phyloP scores from a whole-genome alignment of 2,797 vertebrate genomes.

The Trachurus trachurus region DNA sequence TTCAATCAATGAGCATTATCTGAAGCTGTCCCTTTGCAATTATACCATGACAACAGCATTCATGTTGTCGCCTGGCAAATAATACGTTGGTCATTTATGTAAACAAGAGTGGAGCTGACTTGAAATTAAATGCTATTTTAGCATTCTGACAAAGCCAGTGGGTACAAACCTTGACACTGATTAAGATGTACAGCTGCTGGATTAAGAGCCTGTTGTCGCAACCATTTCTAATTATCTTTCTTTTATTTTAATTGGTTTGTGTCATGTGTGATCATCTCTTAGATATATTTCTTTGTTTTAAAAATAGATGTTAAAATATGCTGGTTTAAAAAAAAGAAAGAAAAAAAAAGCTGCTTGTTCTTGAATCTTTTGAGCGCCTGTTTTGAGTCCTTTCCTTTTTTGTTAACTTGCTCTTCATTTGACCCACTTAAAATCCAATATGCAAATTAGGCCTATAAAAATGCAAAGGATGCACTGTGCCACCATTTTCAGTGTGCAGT shows the following conservation, averaged over 20 bases:
- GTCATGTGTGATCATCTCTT: slow-evolving; percentile 13
- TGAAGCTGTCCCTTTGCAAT: slow-evolving; percentile 49
- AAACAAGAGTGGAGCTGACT: slow-evolving; percentile 42
- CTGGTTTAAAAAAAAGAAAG: background rate
- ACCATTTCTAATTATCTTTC: slow-evolving; percentile 1
- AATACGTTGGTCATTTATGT: slow-evolving; percentile 50
- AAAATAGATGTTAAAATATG: slow-evolving; percentile 11
- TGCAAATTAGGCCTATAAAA: slow-evolving; percentile 76
- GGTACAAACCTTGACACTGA: slow-evolving; percentile 35
- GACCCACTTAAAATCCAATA: slow-evolving; percentile 74
- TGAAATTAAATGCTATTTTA: slow-evolving; percentile 32
- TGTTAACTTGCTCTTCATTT: slow-evolving; percentile 50
- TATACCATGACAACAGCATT: slow-evolving; percentile 53
- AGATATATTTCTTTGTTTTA: background rate
- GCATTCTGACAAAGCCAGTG: slow-evolving; percentile 22
- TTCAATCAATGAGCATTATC: slow-evolving; percentile 73
- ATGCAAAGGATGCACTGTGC: slow-evolving; percentile 72
- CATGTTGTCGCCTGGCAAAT: slow-evolving; percentile 24
- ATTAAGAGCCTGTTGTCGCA: slow-evolving; percentile 17
- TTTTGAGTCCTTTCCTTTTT: slow-evolving; percentile 36
- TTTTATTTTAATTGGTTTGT: slow-evolving; percentile 22
- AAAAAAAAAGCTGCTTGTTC: slow-evolving; percentile 31
- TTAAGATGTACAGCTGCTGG: slow-evolving; percentile 25
- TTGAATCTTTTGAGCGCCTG: slow-evolving; percentile 20
- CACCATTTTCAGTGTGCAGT: slow-evolving; percentile 71